Evolutionary conservation across 2,888 invertebrate genomes (phyloP), one percentile per base, ranked within the genome.

Genomic region (Cepaea hortensis): DNA sequence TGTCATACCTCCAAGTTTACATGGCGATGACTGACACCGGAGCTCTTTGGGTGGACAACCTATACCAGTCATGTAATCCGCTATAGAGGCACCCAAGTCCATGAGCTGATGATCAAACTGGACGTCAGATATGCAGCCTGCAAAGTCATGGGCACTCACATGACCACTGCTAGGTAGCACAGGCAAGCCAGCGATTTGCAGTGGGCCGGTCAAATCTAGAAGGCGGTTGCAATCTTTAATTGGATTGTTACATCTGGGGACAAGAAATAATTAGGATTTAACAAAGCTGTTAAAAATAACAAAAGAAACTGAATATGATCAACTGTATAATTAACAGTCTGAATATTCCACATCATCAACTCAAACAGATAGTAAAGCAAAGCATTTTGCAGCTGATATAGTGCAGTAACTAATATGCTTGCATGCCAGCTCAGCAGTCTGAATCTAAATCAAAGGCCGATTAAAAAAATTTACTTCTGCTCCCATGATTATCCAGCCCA

Each of bases 111-210:
- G 96, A 93, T 99, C 98, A 81, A 99, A 96, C 93, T 96, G 96
- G 3, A 99, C 95, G 92, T 99, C 97, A 0, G 97, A 96, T 90
- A 99, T 97, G 94, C 99, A 99, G 0, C 99, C 99, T 0, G 97
- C 95, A 93, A 96, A 99, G 93, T 98, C 97, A 62, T 93, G 93
- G 87, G 93, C 94, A 77, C 92, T 91, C 48, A 94, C 90, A 89
- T 93, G 93, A 23, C 86, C 87, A 23, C 86, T 85, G 18, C 92
- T 90, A 1, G 92, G 92, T 18, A 92, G 87, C n/a, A 90, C 90
- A 0, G 98, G 98, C 0, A 99, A 95, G 0, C 98, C 98, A 0
- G 99, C 99, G 11, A 99, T 95, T 94, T 98, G 98, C 50, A 98
- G 94, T 18, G 98, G 98, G 0, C 98, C 93, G 0, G 98, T 98